Base-by-base conservation (phyloP, 2,113 vertebrate genomes). In the Thamnophis sirtalis region DNA sequence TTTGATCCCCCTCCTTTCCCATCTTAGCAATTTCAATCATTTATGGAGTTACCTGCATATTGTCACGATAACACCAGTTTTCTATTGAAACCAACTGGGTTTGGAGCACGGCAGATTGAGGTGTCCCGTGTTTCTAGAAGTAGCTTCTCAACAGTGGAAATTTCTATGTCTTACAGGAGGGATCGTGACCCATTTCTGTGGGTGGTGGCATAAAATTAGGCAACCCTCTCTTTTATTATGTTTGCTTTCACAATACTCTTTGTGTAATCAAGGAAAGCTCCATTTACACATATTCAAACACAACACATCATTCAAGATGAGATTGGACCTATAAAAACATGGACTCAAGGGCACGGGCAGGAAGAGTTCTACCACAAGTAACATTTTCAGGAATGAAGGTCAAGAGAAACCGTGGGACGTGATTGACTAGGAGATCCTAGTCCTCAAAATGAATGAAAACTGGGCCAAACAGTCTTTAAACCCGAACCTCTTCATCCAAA, bases 141-240 rank as follows among this genome's bases (percentile, higher is more conserved):
- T 19, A 80, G 33, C 8, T 38, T 43, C 33, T 43, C 48, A 73
- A 33, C 24, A 48, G 68, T 43, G 8, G 15, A 54, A 50, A 9
- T 21, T 10, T 15, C 4, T 26, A 68, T 43, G n/a, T 28, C 48
- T 86, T 87, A n/a, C 49, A 33, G 55, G 60, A 68, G 11, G 6
- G 6, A 17, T 17, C 10, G 15, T 9, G 53, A 53, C 9, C 26
- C 24, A 55, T 15, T 54, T 80, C 33, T 17, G 15, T 92, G 93
- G 43, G 84, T 94, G 92, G 95, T 89, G 93, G 94, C 93, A 94
- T 93, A 93, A 95, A 96, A 96, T 94, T 92, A 84, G 95, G 93
- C 94, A 93, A 92, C 96, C 95, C 96, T 96, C 89, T 94, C 92
- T 93, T 97, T 97, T 95, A 95, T 97, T 96, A 93, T 97, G 94